Evolutionary conservation across 2,888 invertebrate species (phyloP), one percentile per base, ranked within the genome.

Genomic region (Erebia aethiops): DNA sequence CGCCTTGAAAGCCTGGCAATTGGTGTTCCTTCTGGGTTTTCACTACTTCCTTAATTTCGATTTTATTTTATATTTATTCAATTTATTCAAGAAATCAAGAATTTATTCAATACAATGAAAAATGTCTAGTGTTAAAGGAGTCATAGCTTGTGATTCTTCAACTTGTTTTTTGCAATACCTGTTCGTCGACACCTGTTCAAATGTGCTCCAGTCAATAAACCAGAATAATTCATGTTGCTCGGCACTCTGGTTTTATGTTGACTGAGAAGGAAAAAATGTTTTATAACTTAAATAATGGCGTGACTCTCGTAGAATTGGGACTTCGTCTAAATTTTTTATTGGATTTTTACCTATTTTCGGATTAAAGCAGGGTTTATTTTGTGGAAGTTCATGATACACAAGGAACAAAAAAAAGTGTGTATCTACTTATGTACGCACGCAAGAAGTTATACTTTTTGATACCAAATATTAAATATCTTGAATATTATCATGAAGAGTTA

Each of bases 81-180:
- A 35, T 35, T 26, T 35, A 35, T 35, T 35, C 35, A 35, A 35
- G n/a, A n/a, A n/a, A n/a, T n/a, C n/a, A n/a, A n/a, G n/a, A 35
- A 35, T 35, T 26, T 35, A 35, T 35, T 35, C 35, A 35, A 35
- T 35, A n/a, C 14, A 60, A 16, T n/a, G 41, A 16, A 60, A 41
- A 41, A 16, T 41, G 60, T 60, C 5, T 35, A 7, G 35, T 35
- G 35, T 1, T 35, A 72, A 43, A 14, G 80, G 79, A 76, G 82
- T 85, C 85, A 86, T 87, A 87, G 85, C 85, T 81, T 79, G 81
- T 80, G 80, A 84, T 81, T 81, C 82, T 77, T 83, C 64, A 82
- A 82, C 84, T 85, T 58, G 82, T 85, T 82, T 85, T 26, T 85
- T 88, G 86, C 88, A 87, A 89, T 87, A 81, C 83, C 43, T 43